Base-by-base conservation (phyloP, 2,888 invertebrate genomes). In the Sarcophaga variegata region DNA sequence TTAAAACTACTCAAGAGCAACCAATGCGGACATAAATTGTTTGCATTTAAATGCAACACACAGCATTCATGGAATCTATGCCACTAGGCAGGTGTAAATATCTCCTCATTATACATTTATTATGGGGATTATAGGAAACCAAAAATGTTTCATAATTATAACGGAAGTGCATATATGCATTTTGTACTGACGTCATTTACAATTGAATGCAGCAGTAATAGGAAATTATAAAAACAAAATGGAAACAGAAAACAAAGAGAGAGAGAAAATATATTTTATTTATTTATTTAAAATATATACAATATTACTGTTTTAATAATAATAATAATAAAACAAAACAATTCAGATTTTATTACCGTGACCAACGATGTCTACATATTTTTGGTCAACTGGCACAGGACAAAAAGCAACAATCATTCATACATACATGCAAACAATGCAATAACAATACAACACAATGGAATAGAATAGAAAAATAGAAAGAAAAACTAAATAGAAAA, bases 101-200 rank as follows among this genome's bases (percentile, higher is more conserved):
- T 54, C 12, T 54, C 5, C 54, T 54, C 54, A 54, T 54, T 14
- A 54, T 54, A 14, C 14, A 54, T 54, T 4, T 14, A 54, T 17
- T 64, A 37, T 63, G 54, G 79, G 70, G 70, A 79, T 37, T 37
- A 79, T 63, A 47, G 79, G 79, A 71, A 79, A 63, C 70, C 79
- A 63, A 71, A 69, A 79, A 63, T 71, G 79, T 49, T 70, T 71
- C 70, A 27, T 79, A 79, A 79, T 79, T 79, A 62, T 79, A 78
- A 79, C 70, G 79, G 79, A 79, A 14, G 14, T 54, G 17, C 17
- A 14, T 54, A 4, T 4, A 17, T 54, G 37, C 10, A 37, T 37
- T 37, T 8, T 10, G 2, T 37, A 37, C 37, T 37, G 37, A 37
- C 37, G 37, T 37, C 37, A 37, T 37, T 37, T 37, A 10, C 10